Percentiles rank a stretch among this genome's conserved stretches.
phyloP scores from a whole-genome alignment of 1,140 invertebrate species.

The Atta colombica region DNA sequence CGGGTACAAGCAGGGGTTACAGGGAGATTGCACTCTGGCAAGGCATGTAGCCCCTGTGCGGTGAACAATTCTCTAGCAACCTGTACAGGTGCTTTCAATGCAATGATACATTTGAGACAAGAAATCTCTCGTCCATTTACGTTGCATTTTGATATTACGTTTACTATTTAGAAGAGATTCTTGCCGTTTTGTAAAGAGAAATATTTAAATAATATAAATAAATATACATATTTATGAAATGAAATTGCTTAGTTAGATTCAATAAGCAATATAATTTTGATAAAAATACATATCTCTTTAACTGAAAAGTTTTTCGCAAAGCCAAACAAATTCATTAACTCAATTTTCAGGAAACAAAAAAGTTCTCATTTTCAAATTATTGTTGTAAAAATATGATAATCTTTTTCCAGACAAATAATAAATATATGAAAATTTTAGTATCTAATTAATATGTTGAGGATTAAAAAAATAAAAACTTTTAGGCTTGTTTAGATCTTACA shows the following conservation, averaged over 20 bases:
- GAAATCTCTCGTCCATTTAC: neutral
- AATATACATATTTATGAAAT: neutral
- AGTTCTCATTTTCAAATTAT: too few species aligned
- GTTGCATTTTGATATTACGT: neutral
- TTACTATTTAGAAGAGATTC: neutral
- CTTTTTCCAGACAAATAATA: too few species aligned
- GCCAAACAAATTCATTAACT: too few species aligned
- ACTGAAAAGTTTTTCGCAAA: too few species aligned
- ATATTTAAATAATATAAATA: neutral
- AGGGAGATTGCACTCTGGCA: constrained; percentile 60
- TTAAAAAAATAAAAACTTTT: too few species aligned
- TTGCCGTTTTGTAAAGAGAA: neutral
- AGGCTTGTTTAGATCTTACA: too few species aligned
- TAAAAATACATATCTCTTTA: neutral
- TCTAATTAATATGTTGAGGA: too few species aligned
- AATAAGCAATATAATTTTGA: neutral
- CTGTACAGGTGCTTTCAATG: constrained; percentile 27
- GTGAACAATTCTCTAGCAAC: constrained; percentile 39
- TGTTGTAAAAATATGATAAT: neutral
- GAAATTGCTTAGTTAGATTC: neutral
- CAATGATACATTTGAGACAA: constrained; percentile 9
- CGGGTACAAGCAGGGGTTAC: constrained; percentile 54
- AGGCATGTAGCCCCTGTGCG: constrained; percentile 7
- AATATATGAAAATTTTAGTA: too few species aligned
- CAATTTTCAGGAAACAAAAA: too few species aligned